Evolutionary conservation across 2,888 invertebrate genomes (phyloP), one percentile per base, ranked within the genome.

Genomic region (Hydroisotoma schaefferi): DNA sequence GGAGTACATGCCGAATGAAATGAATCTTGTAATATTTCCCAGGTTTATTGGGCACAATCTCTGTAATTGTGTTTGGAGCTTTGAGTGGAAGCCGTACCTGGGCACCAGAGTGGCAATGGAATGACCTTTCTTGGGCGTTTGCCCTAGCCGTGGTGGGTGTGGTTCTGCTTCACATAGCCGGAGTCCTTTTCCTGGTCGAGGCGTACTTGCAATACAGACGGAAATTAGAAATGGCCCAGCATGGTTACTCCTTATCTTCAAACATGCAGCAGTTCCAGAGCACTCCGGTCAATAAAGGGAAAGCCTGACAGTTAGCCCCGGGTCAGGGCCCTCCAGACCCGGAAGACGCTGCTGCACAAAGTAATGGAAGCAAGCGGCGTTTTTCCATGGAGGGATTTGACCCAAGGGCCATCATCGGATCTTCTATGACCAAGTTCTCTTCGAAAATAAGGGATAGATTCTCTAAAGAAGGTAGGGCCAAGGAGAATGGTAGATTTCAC

Each of bases 91-190:
- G 87, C 6, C 84, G 90, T 65, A 87, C 86, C n/a, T 93, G 94
- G 89, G 93, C 97, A 90, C 94, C 94, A 0, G 90, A 90, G 64
- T 90, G 94, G 75, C 87, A 89, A 10, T 94, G 94, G 77, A 97
- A 97, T 77, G 94, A 90, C 80, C 85, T 95, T 68, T 94, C 94
- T 2, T 97, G 94, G 92, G 94, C 94, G 0, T 97, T 93, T 75
- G 88, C 88, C 0, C 77, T 95, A 26, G 93, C 84, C 3, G 87
- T 88, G 23, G 85, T 88, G 6, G 92, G 92, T 6, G 82, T 86
- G 1, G 81, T 90, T 0, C 80, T 87, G 6, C 83, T 85, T 52
- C 77, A 90, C 29, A 81, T 91, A 23, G 83, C 90, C 0, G 84
- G 89, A 12, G 80, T 84, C 0, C 79, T 94, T 15, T 90, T 92